Evolutionary conservation across 2,797 vertebrate genomes (phyloP).

Genomic region (Malurus leucopterus): DNA sequence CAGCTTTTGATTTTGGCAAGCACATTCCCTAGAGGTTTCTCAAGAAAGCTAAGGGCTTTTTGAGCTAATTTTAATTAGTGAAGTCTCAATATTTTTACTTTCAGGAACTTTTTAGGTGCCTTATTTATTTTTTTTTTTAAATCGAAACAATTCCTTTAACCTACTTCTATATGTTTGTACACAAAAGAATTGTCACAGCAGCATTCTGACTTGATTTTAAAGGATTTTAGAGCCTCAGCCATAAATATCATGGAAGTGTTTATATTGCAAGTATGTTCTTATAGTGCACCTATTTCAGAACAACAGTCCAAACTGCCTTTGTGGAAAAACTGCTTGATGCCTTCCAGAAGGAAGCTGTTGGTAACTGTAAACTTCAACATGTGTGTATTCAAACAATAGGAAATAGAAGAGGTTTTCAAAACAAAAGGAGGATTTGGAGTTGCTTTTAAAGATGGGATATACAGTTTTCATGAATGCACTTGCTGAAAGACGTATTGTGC

Average conservation of each 20-base stretch:
- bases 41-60: background rate
- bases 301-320: background rate
- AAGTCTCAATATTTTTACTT: background rate
- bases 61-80: background rate
- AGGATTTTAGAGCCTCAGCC: background rate
- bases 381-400: background rate
- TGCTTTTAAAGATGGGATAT: background rate
- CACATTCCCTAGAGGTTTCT: background rate
- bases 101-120: background rate
- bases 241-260: background rate
- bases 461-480: background rate
- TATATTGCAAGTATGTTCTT: background rate
- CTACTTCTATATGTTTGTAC: background rate
- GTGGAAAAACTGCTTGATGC: background rate
- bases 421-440: background rate
- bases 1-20: background rate
- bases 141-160: background rate
- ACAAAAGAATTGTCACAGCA: background rate
- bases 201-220: background rate
- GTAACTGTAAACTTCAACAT: background rate
- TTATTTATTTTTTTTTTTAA: accelerated
- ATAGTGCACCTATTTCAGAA: background rate
- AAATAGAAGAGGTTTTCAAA: background rate
- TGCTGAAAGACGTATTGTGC: background rate
- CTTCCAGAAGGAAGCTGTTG: background rate